Base-by-base conservation (phyloP, 64 coral and sea anemone species). In the Montipora sp. region DNA sequence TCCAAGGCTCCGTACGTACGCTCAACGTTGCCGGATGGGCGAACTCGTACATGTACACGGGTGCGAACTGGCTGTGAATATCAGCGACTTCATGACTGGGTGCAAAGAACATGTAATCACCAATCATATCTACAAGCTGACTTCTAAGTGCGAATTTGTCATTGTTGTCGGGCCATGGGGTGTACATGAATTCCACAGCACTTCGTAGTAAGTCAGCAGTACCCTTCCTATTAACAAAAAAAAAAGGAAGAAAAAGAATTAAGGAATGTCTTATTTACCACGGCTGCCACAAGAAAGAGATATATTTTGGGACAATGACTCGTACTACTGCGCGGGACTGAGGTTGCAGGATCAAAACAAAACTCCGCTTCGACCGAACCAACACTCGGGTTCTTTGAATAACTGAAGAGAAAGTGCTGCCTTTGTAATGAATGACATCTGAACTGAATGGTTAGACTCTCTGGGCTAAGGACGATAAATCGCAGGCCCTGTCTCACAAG, bases 161-260 rank as follows among this genome's bases (percentile, higher is more conserved):
- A 13, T 27, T 75, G 24, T 50, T 92, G 22, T 96, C 73, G 10
- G 78, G 66, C 95, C 95, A 96, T 15, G 95, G 95, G 13, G 77
- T 88, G 74, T 96, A 96, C 47, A 89, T 72, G 75, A 93, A 83
- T 22, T 80, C 21, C 7, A 96, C 8, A 7, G 95, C 79, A 14
- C 90, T 73, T 14, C 18, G 24, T 1, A 81, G 36, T 1, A 81
- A 23, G 55, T 81, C 5, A 59, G 79, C 79, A 14, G 51, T 43
- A 8, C 60, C 22, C 23, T 81, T 15, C 48, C 79, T 81, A 11
- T 43, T 60, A 23, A 81, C n/a, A 15, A 27, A 5, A 61, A 80
- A 47, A n/a, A 21, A 46, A 0, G 27, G 27, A 27, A 27, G 27
- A 27, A 27, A 65, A 65, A 13, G 3, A 65, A 18, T 15, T 14